A percentile compares a stretch with the other conserved stretches of the same genome.
Evolutionary conservation across 1,140 invertebrate genomes (phyloP).

Genomic region (Bombyx mori): DNA sequence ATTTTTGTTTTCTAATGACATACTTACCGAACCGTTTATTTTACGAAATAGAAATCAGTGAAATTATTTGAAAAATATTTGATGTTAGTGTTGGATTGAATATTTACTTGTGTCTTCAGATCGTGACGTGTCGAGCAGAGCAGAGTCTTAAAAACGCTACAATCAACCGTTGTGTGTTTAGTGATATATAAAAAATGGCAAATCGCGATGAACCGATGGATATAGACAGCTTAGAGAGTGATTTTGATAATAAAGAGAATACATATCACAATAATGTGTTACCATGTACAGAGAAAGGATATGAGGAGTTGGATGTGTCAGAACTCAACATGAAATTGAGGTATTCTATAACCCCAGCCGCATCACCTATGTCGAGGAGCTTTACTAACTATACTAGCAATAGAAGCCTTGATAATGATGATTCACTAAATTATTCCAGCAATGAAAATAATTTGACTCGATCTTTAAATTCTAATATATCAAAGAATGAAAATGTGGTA

Average conservation of each 20-base stretch:
- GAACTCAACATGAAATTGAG: conserved; percentile 60
- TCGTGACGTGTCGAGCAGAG: conserved; percentile 9
- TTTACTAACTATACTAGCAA: conserved; percentile 39
- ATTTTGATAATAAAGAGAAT: conserved; percentile 62
- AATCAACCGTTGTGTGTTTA: not conserved
- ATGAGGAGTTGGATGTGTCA: conserved; percentile 57
- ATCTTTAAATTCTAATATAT: conserved; percentile 47
- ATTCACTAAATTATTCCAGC: conserved; percentile 21
- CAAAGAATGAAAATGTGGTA: conserved; percentile 28
- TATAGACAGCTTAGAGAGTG: conserved; percentile 40
- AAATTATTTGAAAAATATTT: conserved; percentile 45
- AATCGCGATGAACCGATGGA: conserved; percentile 56
- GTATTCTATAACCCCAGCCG: conserved; percentile 49
- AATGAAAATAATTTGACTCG: conserved; percentile 36
- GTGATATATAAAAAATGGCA: conserved; percentile 37
- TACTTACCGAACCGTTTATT: conserved; percentile 39
- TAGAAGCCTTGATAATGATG: conserved; percentile 26
- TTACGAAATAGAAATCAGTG: conserved; percentile 59
- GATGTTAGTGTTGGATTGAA: conserved; percentile 55
- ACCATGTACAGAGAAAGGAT: conserved; percentile 50
- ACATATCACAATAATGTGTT: conserved; percentile 49
- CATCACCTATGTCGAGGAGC: conserved; percentile 59
- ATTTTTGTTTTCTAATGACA: conserved; percentile 68
- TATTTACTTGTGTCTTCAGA: conserved; percentile 29
- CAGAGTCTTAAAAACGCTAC: conserved; percentile 6